phyloP scores from a whole-genome alignment of 2,888 invertebrate species.

The Tetranychus truncatus region DNA sequence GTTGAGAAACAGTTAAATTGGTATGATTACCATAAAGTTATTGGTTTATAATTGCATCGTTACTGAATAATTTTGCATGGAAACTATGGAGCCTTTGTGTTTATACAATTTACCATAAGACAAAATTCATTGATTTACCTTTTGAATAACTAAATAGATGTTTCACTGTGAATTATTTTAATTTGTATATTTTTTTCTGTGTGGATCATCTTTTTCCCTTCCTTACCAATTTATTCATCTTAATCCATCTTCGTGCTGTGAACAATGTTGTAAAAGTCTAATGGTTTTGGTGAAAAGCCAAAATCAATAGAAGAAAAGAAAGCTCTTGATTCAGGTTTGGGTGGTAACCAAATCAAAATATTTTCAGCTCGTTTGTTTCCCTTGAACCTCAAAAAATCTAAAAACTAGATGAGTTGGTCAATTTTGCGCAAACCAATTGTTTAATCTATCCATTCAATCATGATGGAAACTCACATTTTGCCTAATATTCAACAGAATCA shows the following conservation, averaged over 20 bases:
- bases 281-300: background rate
- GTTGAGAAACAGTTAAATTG: no score
- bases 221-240: background rate
- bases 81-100: no score
- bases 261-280: background rate
- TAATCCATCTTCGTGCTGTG: background rate
- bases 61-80: no score
- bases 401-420: no score
- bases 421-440: background rate
- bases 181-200: background rate
- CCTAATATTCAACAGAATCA: background rate
- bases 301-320: background rate
- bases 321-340: background rate
- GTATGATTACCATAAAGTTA: no score
- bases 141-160: background rate
- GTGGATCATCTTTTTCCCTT: background rate
- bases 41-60: no score
- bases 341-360: background rate
- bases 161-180: background rate
- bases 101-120: no score
- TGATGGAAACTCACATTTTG: background rate
- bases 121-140: background rate
- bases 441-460: background rate
- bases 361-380: background rate
- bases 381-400: background rate